Conservation (phyloP, 2,113 vertebrate species). For the Dipodomys stephensi region DNA sequence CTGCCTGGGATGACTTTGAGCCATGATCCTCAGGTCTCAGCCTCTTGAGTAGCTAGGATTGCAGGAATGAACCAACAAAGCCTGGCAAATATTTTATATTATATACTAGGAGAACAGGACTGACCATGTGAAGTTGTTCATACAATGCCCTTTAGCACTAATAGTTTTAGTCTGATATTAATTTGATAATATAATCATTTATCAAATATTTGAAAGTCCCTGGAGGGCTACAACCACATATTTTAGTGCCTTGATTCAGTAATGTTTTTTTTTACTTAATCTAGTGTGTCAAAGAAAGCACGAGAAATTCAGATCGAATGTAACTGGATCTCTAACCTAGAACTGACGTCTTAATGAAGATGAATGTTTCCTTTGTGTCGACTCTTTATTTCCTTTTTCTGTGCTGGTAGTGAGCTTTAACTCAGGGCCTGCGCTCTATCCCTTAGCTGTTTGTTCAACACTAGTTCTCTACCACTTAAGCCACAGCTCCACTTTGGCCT, state of each 20-base stretch:
- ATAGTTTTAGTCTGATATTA: not conserved
- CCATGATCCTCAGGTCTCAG: too few species aligned
- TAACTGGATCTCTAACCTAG: not conserved
- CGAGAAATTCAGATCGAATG: not conserved
- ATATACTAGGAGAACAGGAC: not conserved
- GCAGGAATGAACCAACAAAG: too few species aligned
- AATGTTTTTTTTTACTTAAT: not conserved
- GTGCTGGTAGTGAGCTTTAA: too few species aligned
- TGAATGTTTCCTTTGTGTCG: not conserved
- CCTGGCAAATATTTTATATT: not conserved
- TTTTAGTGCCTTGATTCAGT: conserved; percentile 27
- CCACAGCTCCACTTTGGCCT: too few species aligned
- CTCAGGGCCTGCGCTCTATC: too few species aligned
- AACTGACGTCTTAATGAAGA: not conserved
- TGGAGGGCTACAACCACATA: not conserved
- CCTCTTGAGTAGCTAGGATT: too few species aligned
- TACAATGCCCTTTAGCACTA: not conserved
- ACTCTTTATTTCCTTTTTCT: too few species aligned
- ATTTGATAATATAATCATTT: conserved; percentile 25
- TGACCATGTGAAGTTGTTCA: not conserved
- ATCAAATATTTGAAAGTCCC: not conserved
- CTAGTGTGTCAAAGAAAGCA: not conserved
- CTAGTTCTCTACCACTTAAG: too few species aligned
- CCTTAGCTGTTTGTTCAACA: too few species aligned
- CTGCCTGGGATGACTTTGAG: too few species aligned